These are phyloP conservation scores for Scaptodrosophila latifasciaeformis DNA, from an alignment of 2,888 invertebrate species.

Conservation along the genomic window DNA sequence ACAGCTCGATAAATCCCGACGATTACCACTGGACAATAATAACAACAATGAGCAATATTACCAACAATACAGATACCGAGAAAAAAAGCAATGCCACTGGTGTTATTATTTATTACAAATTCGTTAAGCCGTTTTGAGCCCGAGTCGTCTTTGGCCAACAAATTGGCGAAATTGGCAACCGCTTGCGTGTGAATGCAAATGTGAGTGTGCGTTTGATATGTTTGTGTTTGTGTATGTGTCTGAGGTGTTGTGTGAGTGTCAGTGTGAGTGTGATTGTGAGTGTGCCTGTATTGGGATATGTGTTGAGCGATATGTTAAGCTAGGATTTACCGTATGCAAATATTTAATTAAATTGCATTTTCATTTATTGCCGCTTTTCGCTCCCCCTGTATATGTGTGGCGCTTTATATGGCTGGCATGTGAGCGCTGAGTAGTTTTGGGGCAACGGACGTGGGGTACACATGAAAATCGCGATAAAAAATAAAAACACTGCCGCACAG, in stretches of 20 bases:
- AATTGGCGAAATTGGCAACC: neutral
- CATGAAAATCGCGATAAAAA: conserved; percentile 30
- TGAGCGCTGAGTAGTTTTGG: neutral
- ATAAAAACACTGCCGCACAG: neutral
- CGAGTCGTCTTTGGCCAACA: neutral
- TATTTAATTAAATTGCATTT: conserved; percentile 37
- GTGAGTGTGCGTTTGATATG: neutral
- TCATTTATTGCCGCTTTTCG: conserved; percentile 10
- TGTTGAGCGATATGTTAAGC: conserved; percentile 37
- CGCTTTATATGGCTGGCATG: neutral
- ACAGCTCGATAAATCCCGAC: conserved; percentile 42
- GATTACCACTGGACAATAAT: conserved; percentile 32
- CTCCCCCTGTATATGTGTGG: neutral
- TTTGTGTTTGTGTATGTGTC: no score
- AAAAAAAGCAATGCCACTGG: neutral
- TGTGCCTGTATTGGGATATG: neutral
- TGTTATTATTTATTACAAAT: conserved; percentile 20
- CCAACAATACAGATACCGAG: no score
- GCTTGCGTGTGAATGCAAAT: neutral
- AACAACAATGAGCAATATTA: no score
- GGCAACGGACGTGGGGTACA: neutral
- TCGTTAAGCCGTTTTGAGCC: neutral
- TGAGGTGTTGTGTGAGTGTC: conserved; percentile 2
- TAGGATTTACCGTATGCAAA: conserved; percentile 44
- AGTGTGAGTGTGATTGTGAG: no score